Evolutionary conservation across 2,888 invertebrate genomes (phyloP).

Genomic region (Brassicogethes aeneus): DNA sequence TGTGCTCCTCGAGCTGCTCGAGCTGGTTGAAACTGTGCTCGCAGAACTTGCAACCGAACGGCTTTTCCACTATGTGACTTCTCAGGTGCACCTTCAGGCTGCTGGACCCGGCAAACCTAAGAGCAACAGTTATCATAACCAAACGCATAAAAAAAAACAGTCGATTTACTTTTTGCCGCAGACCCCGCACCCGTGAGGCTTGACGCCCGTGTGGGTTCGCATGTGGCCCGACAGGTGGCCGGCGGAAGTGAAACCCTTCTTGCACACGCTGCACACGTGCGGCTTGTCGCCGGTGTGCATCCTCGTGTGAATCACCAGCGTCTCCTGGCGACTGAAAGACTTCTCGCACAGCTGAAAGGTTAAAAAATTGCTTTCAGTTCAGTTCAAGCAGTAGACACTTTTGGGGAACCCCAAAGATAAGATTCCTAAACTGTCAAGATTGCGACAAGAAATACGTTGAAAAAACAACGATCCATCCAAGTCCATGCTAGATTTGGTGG

Average conservation of each 20-base stretch:
- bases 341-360: constrained; percentile 37
- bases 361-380: no score
- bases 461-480: no score
- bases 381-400: no score
- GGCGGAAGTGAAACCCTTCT: constrained; percentile 37
- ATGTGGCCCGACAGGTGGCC: constrained; percentile 39
- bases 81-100: constrained; percentile 37
- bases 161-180: constrained; percentile 37
- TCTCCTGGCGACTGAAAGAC: constrained; percentile 38
- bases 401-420: no score
- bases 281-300: constrained; percentile 40
- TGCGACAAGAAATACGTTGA: no score
- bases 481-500: no score
- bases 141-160: constrained; percentile 4
- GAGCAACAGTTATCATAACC: constrained; percentile 8
- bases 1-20: constrained; percentile 29
- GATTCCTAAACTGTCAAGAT: no score
- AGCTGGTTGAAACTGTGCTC: constrained; percentile 32
- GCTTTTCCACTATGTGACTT: constrained; percentile 32
- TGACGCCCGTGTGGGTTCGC: constrained; percentile 39
- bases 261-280: constrained; percentile 36
- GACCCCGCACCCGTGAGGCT: constrained; percentile 34
- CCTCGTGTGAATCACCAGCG: constrained; percentile 37
- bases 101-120: constrained; percentile 35
- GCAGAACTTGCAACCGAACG: constrained; percentile 35